Percentiles rank a stretch among this genome's conserved stretches.
Evolutionary conservation across 2,113 vertebrate genomes (phyloP).

Genomic region (Brevimyrus niger): DNA sequence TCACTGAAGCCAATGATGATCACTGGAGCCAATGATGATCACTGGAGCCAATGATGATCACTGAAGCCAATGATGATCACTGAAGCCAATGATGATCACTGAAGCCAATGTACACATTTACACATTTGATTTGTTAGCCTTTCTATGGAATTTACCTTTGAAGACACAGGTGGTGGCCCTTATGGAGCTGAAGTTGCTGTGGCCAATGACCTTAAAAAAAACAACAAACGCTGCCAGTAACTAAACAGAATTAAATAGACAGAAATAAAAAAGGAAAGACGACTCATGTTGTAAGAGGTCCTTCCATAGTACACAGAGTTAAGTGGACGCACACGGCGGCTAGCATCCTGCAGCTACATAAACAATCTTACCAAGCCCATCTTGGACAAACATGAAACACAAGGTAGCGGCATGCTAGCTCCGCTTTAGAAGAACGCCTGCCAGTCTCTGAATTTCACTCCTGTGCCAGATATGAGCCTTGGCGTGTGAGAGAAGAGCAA

Average conservation of each 20-base stretch:
- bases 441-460: neutral
- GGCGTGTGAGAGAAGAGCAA: neutral
- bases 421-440: neutral
- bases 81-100: too few species aligned
- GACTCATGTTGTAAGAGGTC: neutral
- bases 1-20: too few species aligned
- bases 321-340: neutral
- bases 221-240: conserved; percentile 16
- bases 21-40: too few species aligned
- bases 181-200: conserved; percentile 98
- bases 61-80: too few species aligned
- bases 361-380: neutral
- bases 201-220: conserved; percentile 79
- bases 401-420: neutral
- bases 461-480: neutral
- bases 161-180: conserved; percentile 90
- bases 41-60: too few species aligned
- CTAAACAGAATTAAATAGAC: conserved; percentile 4
- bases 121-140: neutral
- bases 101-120: neutral
- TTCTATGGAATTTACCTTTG: conserved; percentile 69
- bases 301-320: neutral
- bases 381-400: neutral
- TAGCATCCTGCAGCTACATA: neutral
- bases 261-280: neutral